A percentile compares a stretch with the other conserved stretches of the same genome.
phyloP scores from a whole-genome alignment of 2,888 invertebrate species.

The Alloscopus bannaensis region DNA sequence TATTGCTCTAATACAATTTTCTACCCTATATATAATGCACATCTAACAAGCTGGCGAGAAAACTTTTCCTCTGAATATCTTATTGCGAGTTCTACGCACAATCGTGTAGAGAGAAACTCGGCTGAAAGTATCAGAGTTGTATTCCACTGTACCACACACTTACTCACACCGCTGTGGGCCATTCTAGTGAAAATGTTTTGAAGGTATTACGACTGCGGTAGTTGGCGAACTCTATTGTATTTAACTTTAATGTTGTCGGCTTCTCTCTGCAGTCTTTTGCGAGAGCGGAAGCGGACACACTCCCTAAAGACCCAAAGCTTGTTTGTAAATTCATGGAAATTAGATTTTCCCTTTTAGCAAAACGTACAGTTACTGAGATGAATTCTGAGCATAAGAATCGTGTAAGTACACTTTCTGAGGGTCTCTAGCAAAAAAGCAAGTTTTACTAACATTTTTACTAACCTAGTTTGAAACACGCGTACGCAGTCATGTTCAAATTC shows the following conservation, averaged over 20 bases:
- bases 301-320: slow-evolving; percentile 29
- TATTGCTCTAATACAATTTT: slow-evolving; percentile 1
- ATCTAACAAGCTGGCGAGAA: neutral
- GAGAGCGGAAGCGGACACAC: neutral
- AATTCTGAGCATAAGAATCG: slow-evolving; percentile 1
- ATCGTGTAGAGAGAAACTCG: too few relatives aligned
- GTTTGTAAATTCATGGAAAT: slow-evolving; percentile 51
- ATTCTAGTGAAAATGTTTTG: slow-evolving; percentile 6
- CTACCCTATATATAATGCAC: slow-evolving; percentile 3
- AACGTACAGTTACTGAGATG: neutral
- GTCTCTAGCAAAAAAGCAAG: too few relatives aligned
- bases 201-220: slow-evolving; percentile 15
- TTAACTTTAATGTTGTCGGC: slow-evolving; percentile 15
- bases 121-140: too few relatives aligned
- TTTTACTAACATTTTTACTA: too few relatives aligned
- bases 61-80: too few relatives aligned
- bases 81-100: too few relatives aligned
- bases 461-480: too few relatives aligned
- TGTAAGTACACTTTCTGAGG: too few relatives aligned
- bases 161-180: too few relatives aligned
- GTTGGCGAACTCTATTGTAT: too few relatives aligned
- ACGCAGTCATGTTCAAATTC: too few relatives aligned
- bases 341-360: slow-evolving; percentile 30
- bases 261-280: neutral
- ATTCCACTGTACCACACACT: too few relatives aligned